Conservation (phyloP, 2,888 invertebrate genomes). For the Tryphoninae sp. region DNA sequence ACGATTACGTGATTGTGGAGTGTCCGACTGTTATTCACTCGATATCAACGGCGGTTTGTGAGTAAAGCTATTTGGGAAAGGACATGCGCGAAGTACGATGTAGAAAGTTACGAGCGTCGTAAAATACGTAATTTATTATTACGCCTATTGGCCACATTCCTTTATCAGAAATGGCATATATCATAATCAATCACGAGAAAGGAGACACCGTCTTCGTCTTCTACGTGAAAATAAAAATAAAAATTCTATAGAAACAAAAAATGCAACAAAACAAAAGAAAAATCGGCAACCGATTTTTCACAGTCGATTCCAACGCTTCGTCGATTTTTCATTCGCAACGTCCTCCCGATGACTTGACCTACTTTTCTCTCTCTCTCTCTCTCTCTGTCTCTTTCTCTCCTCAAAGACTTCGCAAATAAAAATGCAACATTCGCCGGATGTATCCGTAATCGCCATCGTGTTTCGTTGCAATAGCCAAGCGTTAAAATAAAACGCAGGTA, state of each 20-base stretch:
- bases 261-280: background rate
- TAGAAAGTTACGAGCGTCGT: constrained; percentile 34
- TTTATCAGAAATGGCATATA: constrained; percentile 17
- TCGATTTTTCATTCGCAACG: constrained; percentile 12
- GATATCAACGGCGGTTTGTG: too few relatives aligned
- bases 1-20: too few relatives aligned
- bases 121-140: constrained; percentile 35
- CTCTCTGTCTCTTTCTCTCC: too few relatives aligned
- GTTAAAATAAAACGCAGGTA: too few relatives aligned
- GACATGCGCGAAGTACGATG: background rate
- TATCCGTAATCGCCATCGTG: too few relatives aligned
- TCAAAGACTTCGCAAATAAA: too few relatives aligned
- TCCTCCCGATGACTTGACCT: background rate
- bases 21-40: too few relatives aligned
- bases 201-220: background rate
- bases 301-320: too few relatives aligned
- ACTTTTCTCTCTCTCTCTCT: background rate
- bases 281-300: too few relatives aligned
- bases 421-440: too few relatives aligned
- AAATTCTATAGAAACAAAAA: background rate
- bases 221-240: background rate
- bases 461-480: too few relatives aligned
- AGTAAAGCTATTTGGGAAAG: too few relatives aligned
- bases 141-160: constrained; percentile 18
- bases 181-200: background rate